Evolutionary conservation across 2,888 invertebrate genomes (phyloP).

Genomic region (Stratiomys singularior): DNA sequence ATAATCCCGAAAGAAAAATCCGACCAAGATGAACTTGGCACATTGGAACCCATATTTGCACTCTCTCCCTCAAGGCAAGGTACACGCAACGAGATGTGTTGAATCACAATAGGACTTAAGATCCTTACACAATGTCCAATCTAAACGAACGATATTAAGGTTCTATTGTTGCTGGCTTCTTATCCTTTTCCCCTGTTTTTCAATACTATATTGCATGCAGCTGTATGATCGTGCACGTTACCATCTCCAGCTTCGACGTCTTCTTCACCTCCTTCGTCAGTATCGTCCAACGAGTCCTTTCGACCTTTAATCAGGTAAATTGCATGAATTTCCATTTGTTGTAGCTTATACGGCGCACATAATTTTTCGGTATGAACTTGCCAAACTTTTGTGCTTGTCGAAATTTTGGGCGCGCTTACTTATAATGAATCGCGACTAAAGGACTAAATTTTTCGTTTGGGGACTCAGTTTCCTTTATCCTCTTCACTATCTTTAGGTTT

Average conservation of each 20-base stretch:
- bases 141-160: conserved; percentile 49
- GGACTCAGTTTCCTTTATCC: neutral
- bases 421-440: too few relatives aligned
- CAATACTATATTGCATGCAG: conserved; percentile 43
- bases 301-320: conserved; percentile 20
- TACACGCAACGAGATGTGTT: conserved; percentile 27
- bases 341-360: neutral
- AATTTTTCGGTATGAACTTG: conserved; percentile 25
- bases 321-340: conserved; percentile 14
- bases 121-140: conserved; percentile 49
- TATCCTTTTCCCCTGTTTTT: conserved; percentile 30
- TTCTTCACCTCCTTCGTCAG: too few relatives aligned
- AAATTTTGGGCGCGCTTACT: conserved; percentile 41
- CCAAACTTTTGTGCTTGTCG: conserved; percentile 3
- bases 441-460: too few relatives aligned
- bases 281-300: conserved; percentile 34
- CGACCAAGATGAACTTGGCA: too few relatives aligned
- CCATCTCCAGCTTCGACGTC: neutral
- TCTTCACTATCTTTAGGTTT: neutral
- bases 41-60: too few relatives aligned
- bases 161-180: conserved; percentile 43
- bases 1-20: too few relatives aligned
- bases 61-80: neutral
- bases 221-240: conserved; percentile 42
- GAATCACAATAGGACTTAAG: conserved; percentile 37